Conservation (phyloP, 1,140 invertebrate species). For the Drosophila malerkotliana region DNA sequence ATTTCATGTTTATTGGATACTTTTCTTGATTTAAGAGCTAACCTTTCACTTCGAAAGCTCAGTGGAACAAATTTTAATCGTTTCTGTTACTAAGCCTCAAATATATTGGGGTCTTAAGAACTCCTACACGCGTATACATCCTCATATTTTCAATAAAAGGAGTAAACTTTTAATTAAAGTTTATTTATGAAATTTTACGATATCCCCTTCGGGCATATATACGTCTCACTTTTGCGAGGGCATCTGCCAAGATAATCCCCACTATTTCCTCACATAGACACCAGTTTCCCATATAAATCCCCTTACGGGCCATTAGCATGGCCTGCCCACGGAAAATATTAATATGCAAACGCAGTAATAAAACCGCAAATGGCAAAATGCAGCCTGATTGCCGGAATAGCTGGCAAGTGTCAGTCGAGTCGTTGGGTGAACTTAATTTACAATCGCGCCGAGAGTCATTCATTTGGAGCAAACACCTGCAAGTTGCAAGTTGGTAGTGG, state of each 20-base stretch:
- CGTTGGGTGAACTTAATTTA: slow-evolving; percentile 70
- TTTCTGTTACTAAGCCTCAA: background rate
- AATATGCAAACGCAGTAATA: slow-evolving; percentile 41
- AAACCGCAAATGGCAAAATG: slow-evolving; percentile 32
- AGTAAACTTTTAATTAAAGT: background rate
- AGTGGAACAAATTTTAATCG: background rate
- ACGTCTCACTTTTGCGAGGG: background rate
- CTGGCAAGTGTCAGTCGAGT: slow-evolving; percentile 52
- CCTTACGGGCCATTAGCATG: slow-evolving; percentile 17
- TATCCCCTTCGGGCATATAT: background rate
- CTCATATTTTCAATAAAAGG: background rate
- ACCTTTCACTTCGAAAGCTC: background rate
- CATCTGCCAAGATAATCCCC: background rate
- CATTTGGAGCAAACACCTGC: slow-evolving; percentile 78
- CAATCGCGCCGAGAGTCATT: slow-evolving; percentile 65
- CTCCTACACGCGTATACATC: background rate
- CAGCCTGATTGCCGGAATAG: slow-evolving; percentile 11
- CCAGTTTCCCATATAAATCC: slow-evolving; percentile 14
- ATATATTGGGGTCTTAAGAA: background rate
- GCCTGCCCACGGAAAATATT: slow-evolving; percentile 40
- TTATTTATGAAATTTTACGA: background rate
- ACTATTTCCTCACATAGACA: background rate
- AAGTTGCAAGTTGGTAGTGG: slow-evolving; percentile 37
- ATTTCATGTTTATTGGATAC: background rate
- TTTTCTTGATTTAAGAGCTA: slow-evolving; percentile 1